A percentile compares a stretch with the other conserved stretches of the same genome.
Evolutionary conservation across 2,888 invertebrate genomes (phyloP).

Genomic region (Scaeva pyrastri): DNA sequence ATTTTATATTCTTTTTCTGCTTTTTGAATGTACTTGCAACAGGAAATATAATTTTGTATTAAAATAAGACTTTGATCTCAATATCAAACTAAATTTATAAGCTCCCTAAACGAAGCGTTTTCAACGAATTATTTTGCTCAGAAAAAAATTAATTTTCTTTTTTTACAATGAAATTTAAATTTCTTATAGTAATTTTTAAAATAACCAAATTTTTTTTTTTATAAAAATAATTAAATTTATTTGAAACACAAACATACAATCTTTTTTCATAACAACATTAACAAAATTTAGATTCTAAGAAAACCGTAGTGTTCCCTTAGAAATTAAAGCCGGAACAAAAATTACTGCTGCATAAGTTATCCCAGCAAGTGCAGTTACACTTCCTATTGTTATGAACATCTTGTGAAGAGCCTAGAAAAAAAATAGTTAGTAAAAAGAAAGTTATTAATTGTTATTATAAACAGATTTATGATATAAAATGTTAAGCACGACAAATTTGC

Average conservation of each 20-base stretch:
- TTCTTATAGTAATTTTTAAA: too few relatives aligned
- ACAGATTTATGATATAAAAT: too few relatives aligned
- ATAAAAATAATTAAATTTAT: constrained; percentile 5
- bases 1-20: too few relatives aligned
- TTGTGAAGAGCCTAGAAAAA: constrained; percentile 37
- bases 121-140: too few relatives aligned
- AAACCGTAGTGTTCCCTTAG: background rate
- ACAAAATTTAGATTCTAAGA: background rate
- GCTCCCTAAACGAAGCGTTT: too few relatives aligned
- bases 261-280: background rate
- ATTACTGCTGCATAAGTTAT: constrained; percentile 4
- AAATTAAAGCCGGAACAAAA: background rate
- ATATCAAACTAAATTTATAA: too few relatives aligned
- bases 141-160: too few relatives aligned
- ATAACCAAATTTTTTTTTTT: background rate
- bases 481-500: too few relatives aligned
- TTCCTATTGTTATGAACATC: constrained; percentile 15
- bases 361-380: constrained; percentile 4
- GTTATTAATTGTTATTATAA: background rate
- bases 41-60: too few relatives aligned
- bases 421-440: background rate
- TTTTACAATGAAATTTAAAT: too few relatives aligned
- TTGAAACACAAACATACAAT: background rate
- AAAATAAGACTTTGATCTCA: too few relatives aligned
- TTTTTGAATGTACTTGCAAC: too few relatives aligned